Evolutionary conservation across 2,888 invertebrate species (phyloP).

Genomic region (Taphrorychus bicolor): DNA sequence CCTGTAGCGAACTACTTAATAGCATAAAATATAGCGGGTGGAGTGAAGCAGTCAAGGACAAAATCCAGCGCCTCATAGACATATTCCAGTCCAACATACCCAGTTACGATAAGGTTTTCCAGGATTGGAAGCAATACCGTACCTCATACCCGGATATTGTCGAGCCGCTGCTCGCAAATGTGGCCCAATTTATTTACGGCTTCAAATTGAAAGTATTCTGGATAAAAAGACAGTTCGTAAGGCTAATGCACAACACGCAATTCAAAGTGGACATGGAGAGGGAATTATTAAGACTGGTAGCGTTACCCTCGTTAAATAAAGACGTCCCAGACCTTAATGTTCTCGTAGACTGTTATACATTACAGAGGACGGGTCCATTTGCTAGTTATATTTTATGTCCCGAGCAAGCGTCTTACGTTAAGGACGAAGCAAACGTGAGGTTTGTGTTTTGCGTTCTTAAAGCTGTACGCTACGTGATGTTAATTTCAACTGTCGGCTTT

Average conservation of each 20-base stretch:
- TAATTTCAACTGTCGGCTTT: slow-evolving; percentile 6
- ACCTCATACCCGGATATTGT: slow-evolving; percentile 81
- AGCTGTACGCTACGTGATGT: neutral
- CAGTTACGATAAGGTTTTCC: slow-evolving; percentile 52
- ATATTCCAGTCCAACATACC: slow-evolving; percentile 28
- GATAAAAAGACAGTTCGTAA: slow-evolving; percentile 61
- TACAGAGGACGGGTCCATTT: slow-evolving; percentile 35
- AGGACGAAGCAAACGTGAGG: slow-evolving; percentile 61
- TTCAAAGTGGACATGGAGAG: slow-evolving; percentile 32
- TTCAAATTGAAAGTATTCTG: slow-evolving; percentile 65
- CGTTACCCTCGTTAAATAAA: slow-evolving; percentile 61
- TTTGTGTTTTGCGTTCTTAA: slow-evolving; percentile 52
- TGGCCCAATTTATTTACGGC: slow-evolving; percentile 73
- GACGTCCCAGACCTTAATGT: slow-evolving; percentile 53
- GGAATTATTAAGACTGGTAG: slow-evolving; percentile 60
- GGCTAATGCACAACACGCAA: slow-evolving; percentile 42
- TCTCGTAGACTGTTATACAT: slow-evolving; percentile 62
- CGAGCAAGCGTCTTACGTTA: slow-evolving; percentile 42
- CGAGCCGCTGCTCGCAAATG: slow-evolving; percentile 72
- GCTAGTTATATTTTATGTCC: slow-evolving; percentile 45
- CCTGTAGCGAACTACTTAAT: slow-evolving; percentile 27
- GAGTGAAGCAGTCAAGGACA: neutral
- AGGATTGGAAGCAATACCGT: slow-evolving; percentile 65
- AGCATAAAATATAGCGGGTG: neutral
- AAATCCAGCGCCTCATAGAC: slow-evolving; percentile 23